Conservation (phyloP, 2,113 vertebrate species). For the Bombycilla garrulus region DNA sequence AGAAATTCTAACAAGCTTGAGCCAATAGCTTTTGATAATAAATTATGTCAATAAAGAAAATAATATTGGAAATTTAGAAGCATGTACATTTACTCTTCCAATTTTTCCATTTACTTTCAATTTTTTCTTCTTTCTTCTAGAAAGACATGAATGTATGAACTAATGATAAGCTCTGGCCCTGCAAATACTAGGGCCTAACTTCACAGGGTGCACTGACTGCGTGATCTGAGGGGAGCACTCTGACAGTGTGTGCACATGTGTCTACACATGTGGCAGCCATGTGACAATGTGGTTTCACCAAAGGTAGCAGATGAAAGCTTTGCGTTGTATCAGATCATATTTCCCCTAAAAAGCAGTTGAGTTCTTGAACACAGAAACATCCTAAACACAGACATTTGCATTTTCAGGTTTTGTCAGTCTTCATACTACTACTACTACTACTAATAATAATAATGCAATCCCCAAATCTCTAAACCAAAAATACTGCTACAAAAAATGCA, state of each 20-base stretch:
- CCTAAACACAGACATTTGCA: neutral
- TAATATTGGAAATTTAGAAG: neutral
- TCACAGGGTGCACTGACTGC: too few species aligned
- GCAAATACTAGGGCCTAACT: neutral
- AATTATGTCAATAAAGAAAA: neutral
- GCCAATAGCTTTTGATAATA: neutral
- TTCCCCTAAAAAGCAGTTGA: neutral
- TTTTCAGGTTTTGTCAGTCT: neutral
- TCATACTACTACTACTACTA: too few species aligned
- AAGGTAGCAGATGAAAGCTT: neutral
- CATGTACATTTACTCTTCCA: neutral
- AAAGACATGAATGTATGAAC: neutral
- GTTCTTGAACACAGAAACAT: neutral
- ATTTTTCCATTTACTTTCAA: neutral
- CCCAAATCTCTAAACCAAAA: neutral
- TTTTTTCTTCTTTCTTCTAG: neutral
- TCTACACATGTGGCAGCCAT: accelerated
- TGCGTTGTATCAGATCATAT: neutral
- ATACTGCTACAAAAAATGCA: neutral
- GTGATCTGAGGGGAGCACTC: neutral
- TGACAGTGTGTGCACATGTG: neutral
- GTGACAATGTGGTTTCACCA: neutral
- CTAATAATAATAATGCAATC: neutral
- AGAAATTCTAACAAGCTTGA: neutral
- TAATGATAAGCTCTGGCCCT: neutral